Percentiles rank a stretch among this genome's conserved stretches.
Conservation (phyloP, 2,797 vertebrate species). For the Paguma larvata region DNA sequence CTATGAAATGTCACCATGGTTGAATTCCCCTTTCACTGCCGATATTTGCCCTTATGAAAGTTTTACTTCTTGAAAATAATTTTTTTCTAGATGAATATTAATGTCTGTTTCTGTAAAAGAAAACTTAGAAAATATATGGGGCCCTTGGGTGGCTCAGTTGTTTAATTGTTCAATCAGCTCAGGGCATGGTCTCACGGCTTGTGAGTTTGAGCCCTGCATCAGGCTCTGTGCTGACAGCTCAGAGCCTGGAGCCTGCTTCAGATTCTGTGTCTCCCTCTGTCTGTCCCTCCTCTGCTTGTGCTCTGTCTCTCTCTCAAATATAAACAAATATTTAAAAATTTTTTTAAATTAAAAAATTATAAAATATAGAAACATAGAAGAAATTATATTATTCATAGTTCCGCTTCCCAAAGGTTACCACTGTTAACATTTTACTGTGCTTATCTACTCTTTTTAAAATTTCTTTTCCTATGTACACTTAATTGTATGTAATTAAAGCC, state of each 20-base stretch:
- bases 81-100: not conserved
- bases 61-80: conserved; percentile 23
- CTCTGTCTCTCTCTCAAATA: too few species aligned
- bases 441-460: not conserved
- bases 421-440: not conserved
- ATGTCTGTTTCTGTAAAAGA: not conserved
- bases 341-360: not conserved
- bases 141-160: too few species aligned
- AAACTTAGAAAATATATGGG: not conserved
- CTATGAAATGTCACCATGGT: not conserved
- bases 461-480: not conserved
- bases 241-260: too few species aligned
- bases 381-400: not conserved
- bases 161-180: too few species aligned
- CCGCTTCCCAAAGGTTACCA: not conserved
- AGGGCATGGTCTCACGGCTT: too few species aligned
- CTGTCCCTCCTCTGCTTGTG: too few species aligned
- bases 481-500: not conserved
- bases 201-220: too few species aligned
- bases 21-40: not conserved
- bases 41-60: not conserved
- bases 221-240: too few species aligned
- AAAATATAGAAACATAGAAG: not conserved
- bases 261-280: too few species aligned
- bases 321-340: too few species aligned